Conservation (phyloP, 2,113 vertebrate genomes). For the Myiozetetes cayanensis region DNA sequence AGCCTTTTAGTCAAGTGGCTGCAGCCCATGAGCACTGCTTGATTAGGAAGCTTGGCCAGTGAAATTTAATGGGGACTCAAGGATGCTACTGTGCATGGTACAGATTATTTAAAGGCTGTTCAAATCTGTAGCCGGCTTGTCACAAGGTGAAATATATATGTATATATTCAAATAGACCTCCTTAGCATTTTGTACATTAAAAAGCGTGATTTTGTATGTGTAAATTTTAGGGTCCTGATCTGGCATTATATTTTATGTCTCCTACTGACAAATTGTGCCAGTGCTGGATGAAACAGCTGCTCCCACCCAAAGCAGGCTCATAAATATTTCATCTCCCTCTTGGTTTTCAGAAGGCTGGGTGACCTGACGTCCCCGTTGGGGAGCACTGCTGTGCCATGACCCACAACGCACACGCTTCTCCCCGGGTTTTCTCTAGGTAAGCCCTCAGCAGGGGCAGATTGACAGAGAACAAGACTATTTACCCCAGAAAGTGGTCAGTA, state of each 20-base stretch:
- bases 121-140: background rate
- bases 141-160: background rate
- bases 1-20: background rate
- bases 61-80: background rate
- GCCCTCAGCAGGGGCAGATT: background rate
- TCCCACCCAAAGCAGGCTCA: constrained; percentile 17
- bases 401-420: accelerated
- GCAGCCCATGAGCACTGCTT: background rate
- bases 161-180: background rate
- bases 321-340: constrained; percentile 2
- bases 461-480: background rate
- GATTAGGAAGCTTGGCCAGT: background rate
- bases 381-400: accelerated
- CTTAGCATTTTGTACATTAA: background rate
- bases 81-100: background rate
- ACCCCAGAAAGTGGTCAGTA: background rate
- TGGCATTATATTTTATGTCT: background rate
- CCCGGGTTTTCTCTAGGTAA: accelerated
- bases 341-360: background rate
- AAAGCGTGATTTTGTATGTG: background rate
- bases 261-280: background rate
- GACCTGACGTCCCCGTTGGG: accelerated
- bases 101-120: constrained; percentile 1
- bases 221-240: constrained; percentile 14
- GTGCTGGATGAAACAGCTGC: constrained; percentile 40